Evolutionary conservation across 2,113 vertebrate species (phyloP), one percentile per base, ranked within the genome.

Genomic region (Myotis lucifugus): DNA sequence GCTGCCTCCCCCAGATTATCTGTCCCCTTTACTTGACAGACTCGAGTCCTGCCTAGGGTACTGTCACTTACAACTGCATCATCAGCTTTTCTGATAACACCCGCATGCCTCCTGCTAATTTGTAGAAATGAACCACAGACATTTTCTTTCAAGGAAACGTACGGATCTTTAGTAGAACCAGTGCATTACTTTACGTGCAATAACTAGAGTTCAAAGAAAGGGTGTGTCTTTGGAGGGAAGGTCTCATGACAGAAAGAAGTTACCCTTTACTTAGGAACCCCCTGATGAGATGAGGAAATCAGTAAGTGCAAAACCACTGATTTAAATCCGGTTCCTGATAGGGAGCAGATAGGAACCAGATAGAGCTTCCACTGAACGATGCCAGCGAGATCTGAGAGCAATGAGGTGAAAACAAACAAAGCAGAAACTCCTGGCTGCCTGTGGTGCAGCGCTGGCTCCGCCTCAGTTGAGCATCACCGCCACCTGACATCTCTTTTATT

Each of bases 351-450:
- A 73, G 82, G 66, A 96, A 84, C 50, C 67, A 85, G 91, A 70
- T 21, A 78, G 85, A 78, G 89, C 77, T 77, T 82, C 88, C 85
- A 40, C 46, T 10, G 74, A 92, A 95, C 0, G 88, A 74, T 56
- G 32, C 88, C 82, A 37, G 73, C 0, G 50, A 93, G 92, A 93
- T 85, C 84, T 14, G 72, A 84, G 96, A 72, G 91, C 88, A 96
- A 79, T 48, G 95, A 95, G 56, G 77, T 90, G 92, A 76, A 94
- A 85, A 94, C 83, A 93, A 95, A 85, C 37, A 32, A 17, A 93
- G 76, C 84, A 29, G 17, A 81, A 73, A 85, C 81, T 93, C 91
- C 3, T 17, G 90, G 84, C 77, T 18, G 19, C 95, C 89, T 37
- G 4, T 1, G 90, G 94, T 1, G 48, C 61, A 19, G 88, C 66